phyloP scores from a whole-genome alignment of 2,113 vertebrate species.

The Microtus pennsylvanicus region DNA sequence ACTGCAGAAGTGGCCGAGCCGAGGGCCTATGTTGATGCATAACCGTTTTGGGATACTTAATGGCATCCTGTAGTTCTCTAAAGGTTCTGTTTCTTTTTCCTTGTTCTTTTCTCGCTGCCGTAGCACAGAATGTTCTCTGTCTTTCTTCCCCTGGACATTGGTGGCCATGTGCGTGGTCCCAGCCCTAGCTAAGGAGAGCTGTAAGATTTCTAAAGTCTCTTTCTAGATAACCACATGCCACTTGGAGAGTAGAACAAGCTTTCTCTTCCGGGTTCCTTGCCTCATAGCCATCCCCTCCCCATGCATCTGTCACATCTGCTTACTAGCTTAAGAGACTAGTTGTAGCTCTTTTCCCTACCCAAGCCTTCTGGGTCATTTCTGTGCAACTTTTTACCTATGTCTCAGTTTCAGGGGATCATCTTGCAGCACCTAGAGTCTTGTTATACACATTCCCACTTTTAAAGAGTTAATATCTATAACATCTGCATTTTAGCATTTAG shows the following conservation, averaged over 20 bases:
- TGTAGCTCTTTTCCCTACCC: neutral
- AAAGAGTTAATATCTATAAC: neutral
- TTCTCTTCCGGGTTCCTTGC: neutral
- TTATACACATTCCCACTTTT: neutral
- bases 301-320: neutral
- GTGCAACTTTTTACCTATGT: neutral
- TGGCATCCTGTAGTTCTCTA: neutral
- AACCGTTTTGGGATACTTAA: neutral
- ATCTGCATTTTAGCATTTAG: neutral
- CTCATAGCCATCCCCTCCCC: neutral
- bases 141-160: neutral
- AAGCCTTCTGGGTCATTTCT: neutral
- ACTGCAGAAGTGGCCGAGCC: neutral
- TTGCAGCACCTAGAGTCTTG: neutral
- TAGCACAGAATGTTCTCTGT: neutral
- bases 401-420: neutral
- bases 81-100: neutral
- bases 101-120: neutral
- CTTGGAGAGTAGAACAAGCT: neutral
- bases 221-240: neutral
- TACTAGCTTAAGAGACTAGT: neutral
- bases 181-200: neutral
- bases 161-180: neutral
- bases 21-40: neutral
- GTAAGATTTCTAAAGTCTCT: neutral